These are phyloP conservation scores for Nesospiza acunhae DNA, from an alignment of 2,113 vertebrate species.

Conservation along the genomic window DNA sequence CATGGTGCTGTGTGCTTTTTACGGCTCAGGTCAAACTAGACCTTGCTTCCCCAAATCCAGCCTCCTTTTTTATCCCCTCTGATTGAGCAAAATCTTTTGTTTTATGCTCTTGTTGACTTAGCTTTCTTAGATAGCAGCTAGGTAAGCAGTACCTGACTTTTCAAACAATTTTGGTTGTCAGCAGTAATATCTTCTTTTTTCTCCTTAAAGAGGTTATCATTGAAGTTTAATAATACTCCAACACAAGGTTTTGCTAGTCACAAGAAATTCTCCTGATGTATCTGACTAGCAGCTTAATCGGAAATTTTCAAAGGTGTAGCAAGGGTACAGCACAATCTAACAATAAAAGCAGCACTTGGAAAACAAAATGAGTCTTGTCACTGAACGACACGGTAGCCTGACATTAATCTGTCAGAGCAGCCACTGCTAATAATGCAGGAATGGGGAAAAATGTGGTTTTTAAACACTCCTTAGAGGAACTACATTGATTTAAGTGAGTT, in stretches of 20 bases:
- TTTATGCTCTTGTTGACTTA: not conserved
- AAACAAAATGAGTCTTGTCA: not conserved
- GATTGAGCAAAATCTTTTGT: not conserved
- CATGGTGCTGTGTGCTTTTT: not conserved
- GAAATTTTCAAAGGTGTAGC: not conserved
- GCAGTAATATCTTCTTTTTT: not conserved
- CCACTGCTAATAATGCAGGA: not conserved
- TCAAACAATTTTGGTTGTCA: not conserved
- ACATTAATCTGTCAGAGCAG: not conserved
- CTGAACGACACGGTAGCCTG: not conserved
- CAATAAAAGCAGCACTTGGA: not conserved
- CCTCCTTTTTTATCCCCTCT: not conserved
- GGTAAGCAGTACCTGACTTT: not conserved
- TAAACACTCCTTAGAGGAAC: not conserved
- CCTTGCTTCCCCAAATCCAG: not conserved
- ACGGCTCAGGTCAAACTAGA: not conserved
- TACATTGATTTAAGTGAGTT: not conserved
- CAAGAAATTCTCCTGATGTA: not conserved
- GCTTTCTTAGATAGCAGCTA: not conserved
- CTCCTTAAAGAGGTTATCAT: not conserved
- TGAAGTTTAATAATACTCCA: not conserved
- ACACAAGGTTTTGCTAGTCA: not conserved
- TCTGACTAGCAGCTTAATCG: not conserved
- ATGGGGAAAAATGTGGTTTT: not conserved
- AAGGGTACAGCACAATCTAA: not conserved